Evolutionary conservation across 1,140 invertebrate species (phyloP).

Genomic region (Theocolax elegans): DNA sequence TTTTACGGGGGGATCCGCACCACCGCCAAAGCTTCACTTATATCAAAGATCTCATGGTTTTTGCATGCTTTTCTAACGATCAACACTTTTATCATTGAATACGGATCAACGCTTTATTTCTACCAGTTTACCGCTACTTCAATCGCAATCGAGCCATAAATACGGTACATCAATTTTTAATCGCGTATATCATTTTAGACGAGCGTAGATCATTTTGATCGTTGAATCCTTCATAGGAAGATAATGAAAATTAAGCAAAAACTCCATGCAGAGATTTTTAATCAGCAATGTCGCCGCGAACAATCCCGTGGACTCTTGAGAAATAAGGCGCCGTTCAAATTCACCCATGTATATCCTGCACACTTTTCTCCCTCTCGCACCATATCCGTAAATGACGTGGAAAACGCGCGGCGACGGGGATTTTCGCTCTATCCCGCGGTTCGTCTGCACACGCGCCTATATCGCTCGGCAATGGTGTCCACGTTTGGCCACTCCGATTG

Average conservation of each 20-base stretch:
- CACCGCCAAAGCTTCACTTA: not conserved
- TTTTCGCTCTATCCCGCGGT: not conserved
- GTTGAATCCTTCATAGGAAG: too few species aligned
- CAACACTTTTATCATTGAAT: too few species aligned
- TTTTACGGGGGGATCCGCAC: not conserved
- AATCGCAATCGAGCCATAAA: too few species aligned
- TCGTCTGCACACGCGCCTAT: not conserved
- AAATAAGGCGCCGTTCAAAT: constrained; percentile 31
- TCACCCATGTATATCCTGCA: constrained; percentile 12
- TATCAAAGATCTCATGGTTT: constrained; percentile 15
- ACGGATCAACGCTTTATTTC: too few species aligned
- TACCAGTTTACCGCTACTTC: too few species aligned
- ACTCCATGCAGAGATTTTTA: constrained; percentile 10
- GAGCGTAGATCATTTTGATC: too few species aligned
- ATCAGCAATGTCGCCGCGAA: constrained; percentile 10
- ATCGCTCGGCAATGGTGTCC: not conserved
- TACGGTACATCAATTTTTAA: too few species aligned
- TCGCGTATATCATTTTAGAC: too few species aligned
- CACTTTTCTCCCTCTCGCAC: not conserved
- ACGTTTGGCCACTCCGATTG: constrained; percentile 1
- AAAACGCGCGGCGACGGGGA: constrained; percentile 1
- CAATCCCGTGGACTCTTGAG: constrained; percentile 18
- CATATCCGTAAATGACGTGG: not conserved
- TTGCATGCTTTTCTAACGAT: constrained; percentile 17
- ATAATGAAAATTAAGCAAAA: constrained; percentile 7